Conservation (phyloP, 2,888 invertebrate genomes). For the Eupeodes latifasciatus region DNA sequence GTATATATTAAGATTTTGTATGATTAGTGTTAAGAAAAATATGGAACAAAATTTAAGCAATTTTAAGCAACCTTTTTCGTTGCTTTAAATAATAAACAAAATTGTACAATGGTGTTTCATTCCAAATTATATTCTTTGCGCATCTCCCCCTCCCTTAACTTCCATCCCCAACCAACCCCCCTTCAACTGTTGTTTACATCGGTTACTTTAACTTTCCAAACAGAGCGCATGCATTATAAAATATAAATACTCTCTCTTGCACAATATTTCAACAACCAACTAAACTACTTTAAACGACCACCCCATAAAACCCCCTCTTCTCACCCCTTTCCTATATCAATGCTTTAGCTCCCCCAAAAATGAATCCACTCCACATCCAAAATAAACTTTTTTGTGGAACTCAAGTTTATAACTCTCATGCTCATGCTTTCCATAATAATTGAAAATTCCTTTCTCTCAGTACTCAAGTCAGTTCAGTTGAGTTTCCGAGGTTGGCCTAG, state of each 20-base stretch:
- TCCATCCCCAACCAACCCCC: background rate
- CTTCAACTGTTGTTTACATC: slow-evolving; percentile 71
- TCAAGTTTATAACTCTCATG: slow-evolving; percentile 63
- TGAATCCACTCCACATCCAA: background rate
- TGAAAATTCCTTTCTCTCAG: slow-evolving; percentile 33
- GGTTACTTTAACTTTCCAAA: slow-evolving; percentile 48
- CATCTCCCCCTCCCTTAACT: background rate
- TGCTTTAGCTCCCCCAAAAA: no score
- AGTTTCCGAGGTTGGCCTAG: slow-evolving; percentile 77
- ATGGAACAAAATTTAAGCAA: background rate
- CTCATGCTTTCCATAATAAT: slow-evolving; percentile 34
- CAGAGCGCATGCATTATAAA: slow-evolving; percentile 44
- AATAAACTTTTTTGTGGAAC: slow-evolving; percentile 60
- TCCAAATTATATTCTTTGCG: slow-evolving; percentile 42
- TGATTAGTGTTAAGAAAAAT: no score
- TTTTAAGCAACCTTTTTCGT: background rate
- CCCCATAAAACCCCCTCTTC: background rate
- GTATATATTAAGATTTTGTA: no score
- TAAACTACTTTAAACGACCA: background rate
- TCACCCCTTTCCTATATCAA: background rate
- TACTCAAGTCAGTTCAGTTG: slow-evolving; percentile 65
- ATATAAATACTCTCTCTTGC: slow-evolving; percentile 36
- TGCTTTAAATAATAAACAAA: background rate
- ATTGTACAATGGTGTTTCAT: slow-evolving; percentile 36
- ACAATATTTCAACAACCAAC: background rate